phyloP scores from a whole-genome alignment of 2,888 invertebrate genomes.

The Ceriagrion tenellum region DNA sequence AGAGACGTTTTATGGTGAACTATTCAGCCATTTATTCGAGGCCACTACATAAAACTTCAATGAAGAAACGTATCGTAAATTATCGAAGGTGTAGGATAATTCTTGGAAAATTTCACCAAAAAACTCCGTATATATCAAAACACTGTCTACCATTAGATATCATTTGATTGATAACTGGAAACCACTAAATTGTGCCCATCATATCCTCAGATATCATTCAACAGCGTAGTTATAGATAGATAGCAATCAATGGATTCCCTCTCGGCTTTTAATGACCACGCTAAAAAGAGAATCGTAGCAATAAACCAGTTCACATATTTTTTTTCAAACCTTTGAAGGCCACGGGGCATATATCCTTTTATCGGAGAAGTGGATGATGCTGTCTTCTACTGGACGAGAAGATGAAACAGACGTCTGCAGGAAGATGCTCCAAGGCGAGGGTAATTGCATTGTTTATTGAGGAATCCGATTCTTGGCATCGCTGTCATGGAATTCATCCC shows the following conservation, averaged over 20 bases:
- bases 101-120: too few relatives aligned
- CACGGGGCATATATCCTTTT: not conserved
- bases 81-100: too few relatives aligned
- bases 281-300: not conserved
- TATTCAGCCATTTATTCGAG: too few relatives aligned
- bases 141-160: too few relatives aligned
- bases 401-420: not conserved
- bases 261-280: not conserved
- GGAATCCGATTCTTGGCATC: not conserved
- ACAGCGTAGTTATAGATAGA: not conserved
- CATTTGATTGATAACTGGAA: too few relatives aligned
- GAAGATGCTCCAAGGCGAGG: not conserved
- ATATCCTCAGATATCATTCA: not conserved
- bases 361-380: not conserved
- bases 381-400: not conserved
- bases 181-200: not conserved
- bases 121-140: too few relatives aligned
- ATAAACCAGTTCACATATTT: not conserved
- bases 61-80: too few relatives aligned
- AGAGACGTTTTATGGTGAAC: too few relatives aligned
- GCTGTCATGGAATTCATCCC: not conserved
- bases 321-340: not conserved
- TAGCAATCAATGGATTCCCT: not conserved
- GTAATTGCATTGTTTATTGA: not conserved
- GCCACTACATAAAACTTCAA: too few relatives aligned